A percentile compares a stretch with the other conserved stretches of the same genome.
Evolutionary conservation across 2,797 vertebrate genomes (phyloP).

Genomic region (Streptopelia turtur): DNA sequence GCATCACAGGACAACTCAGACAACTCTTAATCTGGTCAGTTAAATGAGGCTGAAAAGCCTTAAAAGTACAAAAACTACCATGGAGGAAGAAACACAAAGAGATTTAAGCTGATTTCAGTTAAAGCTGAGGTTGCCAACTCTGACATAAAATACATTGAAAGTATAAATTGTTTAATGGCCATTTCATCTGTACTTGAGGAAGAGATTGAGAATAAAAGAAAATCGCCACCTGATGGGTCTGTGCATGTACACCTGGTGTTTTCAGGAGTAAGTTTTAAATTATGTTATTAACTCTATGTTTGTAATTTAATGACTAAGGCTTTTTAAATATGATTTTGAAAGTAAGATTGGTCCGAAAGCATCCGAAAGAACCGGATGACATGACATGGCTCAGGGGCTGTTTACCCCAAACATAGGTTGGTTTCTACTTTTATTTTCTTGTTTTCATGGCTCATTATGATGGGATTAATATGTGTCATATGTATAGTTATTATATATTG

Average conservation of each 20-base stretch:
- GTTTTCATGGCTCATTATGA: not conserved
- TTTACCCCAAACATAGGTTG: not conserved
- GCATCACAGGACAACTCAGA: not conserved
- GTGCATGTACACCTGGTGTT: rapidly evolving
- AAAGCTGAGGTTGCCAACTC: not conserved
- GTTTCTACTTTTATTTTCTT: not conserved
- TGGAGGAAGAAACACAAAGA: not conserved
- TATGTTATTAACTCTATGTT: not conserved
- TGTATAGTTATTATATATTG: not conserved
- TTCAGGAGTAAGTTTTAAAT: not conserved
- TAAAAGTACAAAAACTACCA: not conserved
- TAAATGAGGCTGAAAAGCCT: not conserved
- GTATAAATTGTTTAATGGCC: not conserved
- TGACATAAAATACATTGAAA: not conserved
- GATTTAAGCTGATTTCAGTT: not conserved
- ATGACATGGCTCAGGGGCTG: not conserved
- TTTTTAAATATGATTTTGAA: not conserved
- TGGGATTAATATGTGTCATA: not conserved
- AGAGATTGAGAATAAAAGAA: not conserved
- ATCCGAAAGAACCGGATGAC: not conserved
- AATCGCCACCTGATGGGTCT: not conserved
- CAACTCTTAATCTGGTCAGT: not conserved
- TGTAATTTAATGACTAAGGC: no score
- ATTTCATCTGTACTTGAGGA: not conserved
- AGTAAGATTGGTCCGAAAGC: not conserved